A percentile compares a stretch with the other conserved stretches of the same genome.
phyloP scores from a whole-genome alignment of 2,797 vertebrate species.

The Orestias chungarensis region DNA sequence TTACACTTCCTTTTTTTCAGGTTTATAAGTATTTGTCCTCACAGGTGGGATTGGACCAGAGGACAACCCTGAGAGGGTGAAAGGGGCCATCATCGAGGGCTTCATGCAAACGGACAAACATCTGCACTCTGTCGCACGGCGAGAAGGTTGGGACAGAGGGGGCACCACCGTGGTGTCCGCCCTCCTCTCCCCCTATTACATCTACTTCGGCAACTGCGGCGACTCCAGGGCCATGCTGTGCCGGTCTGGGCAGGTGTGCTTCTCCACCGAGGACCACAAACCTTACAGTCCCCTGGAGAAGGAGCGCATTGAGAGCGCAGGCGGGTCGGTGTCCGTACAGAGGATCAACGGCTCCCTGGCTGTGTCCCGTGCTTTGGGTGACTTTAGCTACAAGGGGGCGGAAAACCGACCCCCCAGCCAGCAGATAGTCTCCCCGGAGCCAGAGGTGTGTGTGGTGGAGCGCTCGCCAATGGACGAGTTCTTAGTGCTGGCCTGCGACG shows the following conservation, averaged over 20 bases:
- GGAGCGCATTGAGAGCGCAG: slow-evolving; percentile 83
- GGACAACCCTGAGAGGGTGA: slow-evolving; percentile 75
- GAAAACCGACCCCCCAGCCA: slow-evolving; percentile 77
- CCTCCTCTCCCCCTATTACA: slow-evolving; percentile 77
- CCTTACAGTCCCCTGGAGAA: slow-evolving; percentile 82
- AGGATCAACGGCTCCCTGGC: slow-evolving; percentile 86
- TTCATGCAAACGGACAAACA: slow-evolving; percentile 82
- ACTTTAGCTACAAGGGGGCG: slow-evolving; percentile 85
- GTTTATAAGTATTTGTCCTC: slow-evolving; percentile 21
- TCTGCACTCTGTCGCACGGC: slow-evolving; percentile 72
- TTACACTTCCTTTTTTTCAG: not conserved
- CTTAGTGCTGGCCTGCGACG: slow-evolving; percentile 85
- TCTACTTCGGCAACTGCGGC: slow-evolving; percentile 85
- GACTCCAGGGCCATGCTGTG: slow-evolving; percentile 82
- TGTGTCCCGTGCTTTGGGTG: slow-evolving; percentile 84
- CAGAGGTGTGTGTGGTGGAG: slow-evolving; percentile 82
- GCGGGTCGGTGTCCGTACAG: slow-evolving; percentile 81
- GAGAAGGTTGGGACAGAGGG: slow-evolving; percentile 80
- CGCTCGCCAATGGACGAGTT: slow-evolving; percentile 84
- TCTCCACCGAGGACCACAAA: slow-evolving; percentile 86
- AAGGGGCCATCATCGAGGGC: slow-evolving; percentile 72
- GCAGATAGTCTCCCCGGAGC: slow-evolving; percentile 87
- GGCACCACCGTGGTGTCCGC: slow-evolving; percentile 78
- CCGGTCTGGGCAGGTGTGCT: slow-evolving; percentile 77
- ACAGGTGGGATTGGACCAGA: slow-evolving; percentile 73